Evolutionary conservation across 2,888 invertebrate genomes (phyloP).

Genomic region (Melikaiella ostensackeni): DNA sequence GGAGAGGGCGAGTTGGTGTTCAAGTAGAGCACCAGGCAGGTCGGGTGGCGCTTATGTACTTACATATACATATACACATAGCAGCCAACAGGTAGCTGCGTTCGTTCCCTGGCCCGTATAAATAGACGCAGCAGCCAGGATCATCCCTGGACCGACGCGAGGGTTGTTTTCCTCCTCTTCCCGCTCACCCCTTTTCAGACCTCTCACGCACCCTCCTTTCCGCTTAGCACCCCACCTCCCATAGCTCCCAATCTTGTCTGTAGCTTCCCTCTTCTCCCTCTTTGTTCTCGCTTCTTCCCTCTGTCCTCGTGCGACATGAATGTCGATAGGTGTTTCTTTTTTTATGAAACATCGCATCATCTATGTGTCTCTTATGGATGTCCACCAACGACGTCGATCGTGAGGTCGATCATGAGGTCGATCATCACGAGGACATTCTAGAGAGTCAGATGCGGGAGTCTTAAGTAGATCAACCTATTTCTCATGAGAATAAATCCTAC

Average conservation of each 20-base stretch:
- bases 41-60: conserved; percentile 50
- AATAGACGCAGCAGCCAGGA: conserved; percentile 72
- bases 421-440: not conserved
- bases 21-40: conserved; percentile 48
- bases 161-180: conserved; percentile 50
- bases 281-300: not conserved
- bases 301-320: not conserved
- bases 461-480: not conserved
- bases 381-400: not conserved
- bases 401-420: not conserved
- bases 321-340: conserved; percentile 4
- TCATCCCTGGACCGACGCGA: conserved; percentile 68
- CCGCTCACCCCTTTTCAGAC: conserved; percentile 48
- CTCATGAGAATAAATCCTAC: not conserved
- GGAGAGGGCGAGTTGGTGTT: conserved; percentile 40
- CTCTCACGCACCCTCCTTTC: conserved; percentile 36
- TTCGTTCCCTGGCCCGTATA: conserved; percentile 68
- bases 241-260: conserved; percentile 38
- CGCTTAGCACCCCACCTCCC: conserved; percentile 43
- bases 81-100: conserved; percentile 72
- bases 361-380: not conserved
- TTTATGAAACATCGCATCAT: not conserved
- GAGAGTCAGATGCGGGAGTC: not conserved
- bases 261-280: conserved; percentile 33
- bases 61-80: conserved; percentile 47